phyloP scores from a whole-genome alignment of 1,140 invertebrate species.

The Monomorium pharaonis region DNA sequence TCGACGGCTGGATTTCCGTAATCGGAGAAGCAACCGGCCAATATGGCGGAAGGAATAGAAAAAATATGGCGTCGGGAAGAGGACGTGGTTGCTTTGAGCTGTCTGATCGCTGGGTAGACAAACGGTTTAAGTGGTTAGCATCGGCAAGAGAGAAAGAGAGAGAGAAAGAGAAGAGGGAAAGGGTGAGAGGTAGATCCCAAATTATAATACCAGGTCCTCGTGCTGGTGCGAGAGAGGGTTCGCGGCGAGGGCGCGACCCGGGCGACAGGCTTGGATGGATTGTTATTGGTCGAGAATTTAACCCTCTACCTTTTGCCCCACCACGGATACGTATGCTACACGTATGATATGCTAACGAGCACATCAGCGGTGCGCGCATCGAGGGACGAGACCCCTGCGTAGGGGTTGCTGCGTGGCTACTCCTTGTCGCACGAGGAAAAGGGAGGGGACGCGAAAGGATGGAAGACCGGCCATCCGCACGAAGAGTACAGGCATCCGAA shows the following conservation, averaged over 20 bases:
- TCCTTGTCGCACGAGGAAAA: conserved; percentile 41
- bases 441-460: conserved; percentile 20
- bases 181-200: conserved; percentile 38
- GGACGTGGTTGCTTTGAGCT: conserved; percentile 56
- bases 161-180: conserved; percentile 10
- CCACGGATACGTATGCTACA: conserved; percentile 33
- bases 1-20: conserved; percentile 73
- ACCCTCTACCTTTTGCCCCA: conserved; percentile 71
- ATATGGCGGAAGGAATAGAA: conserved; percentile 65
- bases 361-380: conserved; percentile 68
- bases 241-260: conserved; percentile 59
- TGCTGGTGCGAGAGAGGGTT: conserved; percentile 38
- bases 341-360: conserved; percentile 80
- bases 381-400: conserved; percentile 64
- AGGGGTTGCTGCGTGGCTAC: conserved; percentile 56
- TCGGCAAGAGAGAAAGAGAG: conserved; percentile 31
- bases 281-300: conserved; percentile 79
- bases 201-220: conserved; percentile 37
- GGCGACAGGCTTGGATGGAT: conserved; percentile 73
- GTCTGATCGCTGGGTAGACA: conserved; percentile 76
- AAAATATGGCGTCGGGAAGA: conserved; percentile 75
- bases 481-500: conserved; percentile 55
- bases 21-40: conserved; percentile 66
- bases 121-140: conserved; percentile 72
- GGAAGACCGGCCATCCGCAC: not conserved